Evolutionary conservation across 2,113 vertebrate genomes (phyloP), one percentile per base, ranked within the genome.

Genomic region (Amia ocellicauda): DNA sequence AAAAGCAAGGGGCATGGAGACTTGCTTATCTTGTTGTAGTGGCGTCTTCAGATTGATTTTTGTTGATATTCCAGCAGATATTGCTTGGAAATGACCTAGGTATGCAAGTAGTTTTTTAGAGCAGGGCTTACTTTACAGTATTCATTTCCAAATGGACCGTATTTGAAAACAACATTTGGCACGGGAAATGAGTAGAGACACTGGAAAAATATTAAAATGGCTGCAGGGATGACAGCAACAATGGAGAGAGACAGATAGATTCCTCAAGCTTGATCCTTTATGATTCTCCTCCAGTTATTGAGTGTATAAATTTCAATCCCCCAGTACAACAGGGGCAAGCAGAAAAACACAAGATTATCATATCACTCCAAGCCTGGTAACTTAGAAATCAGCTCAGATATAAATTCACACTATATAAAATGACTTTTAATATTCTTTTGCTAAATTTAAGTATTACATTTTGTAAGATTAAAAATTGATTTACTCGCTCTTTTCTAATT

Each of bases 131-230:
- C 55, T 57, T 74, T 71, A 65, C 69, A 62, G 69, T 62, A 63
- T 61, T 85, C 75, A 77, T 82, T 86, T 85, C 71, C 77, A 74
- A 78, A 70, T 71, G 68, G 77, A 74, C 80, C 80, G 68, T 76
- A 79, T 86, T 84, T 84, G 81, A 87, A 89, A 93, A 89, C 86
- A 84, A 83, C 82, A 74, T 82, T 88, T 80, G 88, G 83, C 86
- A 81, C 75, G 73, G 80, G 78, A 86, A 88, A 90, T 85, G 84
- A 85, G 75, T 72, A 78, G 83, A 88, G 83, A 88, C 80, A 71
- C 62, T 74, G 73, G 79, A 75, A 85, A 86, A 85, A 87, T 88
- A 92, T 90, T 89, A 91, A 88, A 93, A 89, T 89, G 82, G 68
- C 85, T 82, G 60, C 83, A 74, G 83, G 82, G 93, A 81, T 92